phyloP scores from a whole-genome alignment of 2,113 vertebrate genomes.

The Felis chaus region DNA sequence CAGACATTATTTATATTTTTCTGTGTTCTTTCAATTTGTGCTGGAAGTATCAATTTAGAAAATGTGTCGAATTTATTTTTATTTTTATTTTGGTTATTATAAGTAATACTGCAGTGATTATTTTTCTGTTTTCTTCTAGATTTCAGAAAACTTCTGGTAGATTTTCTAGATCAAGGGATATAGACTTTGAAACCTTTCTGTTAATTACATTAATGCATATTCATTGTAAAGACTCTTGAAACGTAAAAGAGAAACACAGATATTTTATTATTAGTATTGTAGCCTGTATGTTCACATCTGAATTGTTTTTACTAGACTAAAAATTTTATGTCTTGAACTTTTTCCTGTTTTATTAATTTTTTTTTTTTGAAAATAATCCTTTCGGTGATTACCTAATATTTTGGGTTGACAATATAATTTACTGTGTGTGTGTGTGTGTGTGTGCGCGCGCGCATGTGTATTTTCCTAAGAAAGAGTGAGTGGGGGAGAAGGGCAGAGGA shows the following conservation, averaged over 20 bases:
- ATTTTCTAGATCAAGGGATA: neutral
- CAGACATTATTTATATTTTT: neutral
- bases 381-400: neutral
- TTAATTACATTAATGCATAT: neutral
- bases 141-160: neutral
- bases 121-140: neutral
- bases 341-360: neutral
- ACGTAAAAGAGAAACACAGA: neutral
- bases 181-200: neutral
- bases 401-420: neutral
- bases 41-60: neutral
- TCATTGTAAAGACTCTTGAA: neutral
- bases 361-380: neutral
- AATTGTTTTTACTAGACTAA: neutral
- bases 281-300: neutral
- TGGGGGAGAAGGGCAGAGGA: too few species aligned
- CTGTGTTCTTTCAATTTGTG: neutral
- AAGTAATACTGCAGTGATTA: neutral
- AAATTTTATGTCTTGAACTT: neutral
- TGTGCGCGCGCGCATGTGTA: too few species aligned
- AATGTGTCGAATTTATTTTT: neutral
- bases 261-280: neutral
- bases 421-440: too few species aligned
- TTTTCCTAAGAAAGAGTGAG: too few species aligned
- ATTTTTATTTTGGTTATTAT: neutral